These are phyloP conservation scores for human DNA, from an alignment of 2,113 vertebrate genomes.

Conservation along the genomic window DNA sequence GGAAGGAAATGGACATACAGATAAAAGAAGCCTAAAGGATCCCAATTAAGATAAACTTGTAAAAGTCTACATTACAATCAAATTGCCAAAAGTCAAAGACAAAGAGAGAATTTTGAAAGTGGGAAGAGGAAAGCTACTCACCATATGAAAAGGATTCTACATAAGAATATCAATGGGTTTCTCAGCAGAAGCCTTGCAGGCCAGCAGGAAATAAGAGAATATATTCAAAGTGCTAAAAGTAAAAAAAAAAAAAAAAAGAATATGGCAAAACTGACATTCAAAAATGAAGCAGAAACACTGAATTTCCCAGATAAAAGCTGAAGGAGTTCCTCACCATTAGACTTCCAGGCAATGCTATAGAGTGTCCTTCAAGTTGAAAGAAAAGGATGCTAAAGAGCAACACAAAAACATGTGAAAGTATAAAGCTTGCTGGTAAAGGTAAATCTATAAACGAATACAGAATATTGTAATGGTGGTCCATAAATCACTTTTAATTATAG, in stretches of 20 bases:
- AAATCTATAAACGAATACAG: not conserved
- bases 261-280: not conserved
- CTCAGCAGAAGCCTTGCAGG: not conserved
- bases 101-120: not conserved
- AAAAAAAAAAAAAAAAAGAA: not conserved
- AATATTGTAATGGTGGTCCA: not conserved
- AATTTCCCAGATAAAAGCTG: not conserved
- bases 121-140: not conserved
- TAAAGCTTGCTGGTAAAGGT: not conserved
- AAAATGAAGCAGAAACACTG: not conserved
- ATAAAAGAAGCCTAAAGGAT: not conserved
- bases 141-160: not conserved
- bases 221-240: not conserved
- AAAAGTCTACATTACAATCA: not conserved
- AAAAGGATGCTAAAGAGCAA: not conserved
- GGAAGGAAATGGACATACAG: not conserved
- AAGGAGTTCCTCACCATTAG: not conserved
- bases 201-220: not conserved
- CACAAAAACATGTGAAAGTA: not conserved
- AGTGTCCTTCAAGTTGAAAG: not conserved
- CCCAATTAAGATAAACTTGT: not conserved
- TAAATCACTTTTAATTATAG: not conserved
- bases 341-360: not conserved
- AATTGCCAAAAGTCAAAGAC: not conserved
- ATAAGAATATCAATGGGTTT: not conserved